Conservation (phyloP, 2,113 vertebrate species). For the Chinchilla lanigera region DNA sequence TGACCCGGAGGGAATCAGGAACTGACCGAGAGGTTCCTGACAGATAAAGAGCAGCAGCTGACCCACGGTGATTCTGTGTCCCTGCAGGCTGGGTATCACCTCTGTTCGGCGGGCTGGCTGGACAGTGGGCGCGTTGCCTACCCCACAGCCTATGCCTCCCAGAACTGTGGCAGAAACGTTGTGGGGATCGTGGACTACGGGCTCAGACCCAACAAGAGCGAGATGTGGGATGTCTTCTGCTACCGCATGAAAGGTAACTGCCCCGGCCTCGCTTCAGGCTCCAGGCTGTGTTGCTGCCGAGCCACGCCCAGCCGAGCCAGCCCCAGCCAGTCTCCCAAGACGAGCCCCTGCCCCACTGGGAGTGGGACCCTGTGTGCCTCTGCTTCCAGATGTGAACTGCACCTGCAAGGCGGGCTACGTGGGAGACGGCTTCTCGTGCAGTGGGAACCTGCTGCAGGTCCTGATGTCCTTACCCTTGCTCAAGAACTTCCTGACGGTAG, state of each 20-base stretch:
- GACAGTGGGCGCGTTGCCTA: slow-evolving; percentile 89
- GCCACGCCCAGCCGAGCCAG: background rate
- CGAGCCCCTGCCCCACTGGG: background rate
- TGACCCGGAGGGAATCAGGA: background rate
- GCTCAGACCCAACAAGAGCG: slow-evolving; percentile 88
- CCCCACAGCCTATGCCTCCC: slow-evolving; percentile 91
- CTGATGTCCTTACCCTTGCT: slow-evolving; percentile 89
- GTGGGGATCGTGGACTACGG: slow-evolving; percentile 97
- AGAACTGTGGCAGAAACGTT: slow-evolving; percentile 91
- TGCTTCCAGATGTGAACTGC: slow-evolving; percentile 92
- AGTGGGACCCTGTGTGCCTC: background rate
- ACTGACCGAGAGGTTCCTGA: background rate
- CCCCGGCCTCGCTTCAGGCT: background rate
- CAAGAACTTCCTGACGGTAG: slow-evolving; percentile 92
- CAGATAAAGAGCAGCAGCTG: background rate
- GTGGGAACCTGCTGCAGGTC: slow-evolving; percentile 95
- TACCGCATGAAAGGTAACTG: slow-evolving; percentile 93
- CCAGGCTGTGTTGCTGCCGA: background rate
- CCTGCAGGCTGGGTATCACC: slow-evolving; percentile 90
- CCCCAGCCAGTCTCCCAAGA: background rate
- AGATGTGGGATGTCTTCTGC: slow-evolving; percentile 96
- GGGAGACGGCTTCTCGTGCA: slow-evolving; percentile 93
- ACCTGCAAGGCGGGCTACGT: slow-evolving; percentile 93
- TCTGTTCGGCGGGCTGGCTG: slow-evolving; percentile 95
- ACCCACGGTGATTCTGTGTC: background rate